phyloP scores from a whole-genome alignment of 1,140 invertebrate species.

The Polypedilum pembai region DNA sequence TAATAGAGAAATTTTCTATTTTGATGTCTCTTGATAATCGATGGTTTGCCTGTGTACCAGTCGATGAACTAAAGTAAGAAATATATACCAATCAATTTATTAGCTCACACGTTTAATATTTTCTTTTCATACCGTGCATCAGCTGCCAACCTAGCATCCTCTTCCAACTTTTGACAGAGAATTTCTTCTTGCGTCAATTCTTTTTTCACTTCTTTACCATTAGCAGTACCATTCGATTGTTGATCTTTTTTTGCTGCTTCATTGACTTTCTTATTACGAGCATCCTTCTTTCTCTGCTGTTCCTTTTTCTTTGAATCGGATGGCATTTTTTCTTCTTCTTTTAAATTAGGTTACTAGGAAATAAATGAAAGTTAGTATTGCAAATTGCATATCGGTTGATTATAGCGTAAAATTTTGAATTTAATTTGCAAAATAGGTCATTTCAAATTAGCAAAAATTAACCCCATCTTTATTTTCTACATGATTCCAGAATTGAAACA shows the following conservation, averaged over 20 bases:
- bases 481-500: too few relatives aligned
- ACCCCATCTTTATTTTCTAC: too few relatives aligned
- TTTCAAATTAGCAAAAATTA: too few relatives aligned
- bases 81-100: too few relatives aligned
- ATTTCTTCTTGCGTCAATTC: conserved; percentile 61
- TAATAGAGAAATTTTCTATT: conserved; percentile 94
- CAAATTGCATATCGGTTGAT: too few relatives aligned
- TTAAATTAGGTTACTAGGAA: not conserved
- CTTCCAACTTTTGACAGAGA: conserved; percentile 78
- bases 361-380: too few relatives aligned
- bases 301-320: conserved; percentile 96
- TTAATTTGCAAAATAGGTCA: too few relatives aligned
- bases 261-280: conserved; percentile 62
- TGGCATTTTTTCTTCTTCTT: conserved; percentile 60
- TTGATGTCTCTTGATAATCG: conserved; percentile 93
- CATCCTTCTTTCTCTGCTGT: conserved; percentile 95
- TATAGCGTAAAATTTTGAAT: too few relatives aligned
- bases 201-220: conserved; percentile 36
- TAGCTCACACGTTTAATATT: too few relatives aligned
- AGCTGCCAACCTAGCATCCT: conserved; percentile 83
- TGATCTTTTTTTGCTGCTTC: conserved; percentile 45
- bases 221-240: conserved; percentile 45
- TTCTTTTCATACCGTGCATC: conserved; percentile 57
- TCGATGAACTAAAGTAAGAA: conserved; percentile 56
- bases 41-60: conserved; percentile 90